phyloP scores from a whole-genome alignment of 1,140 invertebrate species.

The Monochamus saltuarius region DNA sequence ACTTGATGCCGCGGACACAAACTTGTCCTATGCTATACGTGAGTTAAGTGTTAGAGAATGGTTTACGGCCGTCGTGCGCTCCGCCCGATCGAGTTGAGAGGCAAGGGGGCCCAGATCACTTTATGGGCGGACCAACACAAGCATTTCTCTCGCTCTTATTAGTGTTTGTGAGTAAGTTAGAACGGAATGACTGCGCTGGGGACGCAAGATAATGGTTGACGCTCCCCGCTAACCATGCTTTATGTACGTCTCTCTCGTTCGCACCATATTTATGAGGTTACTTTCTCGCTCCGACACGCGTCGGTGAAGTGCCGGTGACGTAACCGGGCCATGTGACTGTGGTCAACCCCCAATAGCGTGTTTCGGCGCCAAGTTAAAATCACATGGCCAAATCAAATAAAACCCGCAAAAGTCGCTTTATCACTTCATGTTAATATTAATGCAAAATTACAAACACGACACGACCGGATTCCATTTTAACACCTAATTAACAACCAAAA shows the following conservation, averaged over 20 bases:
- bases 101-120: slow-evolving; percentile 41
- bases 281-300: slow-evolving; percentile 43
- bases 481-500: slow-evolving; percentile 28
- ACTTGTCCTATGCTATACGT: slow-evolving; percentile 52
- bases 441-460: slow-evolving; percentile 21
- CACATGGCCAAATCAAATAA: slow-evolving; percentile 25
- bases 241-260: slow-evolving; percentile 53
- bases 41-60: slow-evolving; percentile 53
- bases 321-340: slow-evolving; percentile 49
- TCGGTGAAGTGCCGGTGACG: slow-evolving; percentile 41
- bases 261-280: slow-evolving; percentile 51
- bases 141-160: slow-evolving; percentile 28
- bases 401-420: neutral
- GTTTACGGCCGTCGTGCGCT: slow-evolving; percentile 47
- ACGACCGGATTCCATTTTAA: slow-evolving; percentile 28
- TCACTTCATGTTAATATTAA: slow-evolving; percentile 2
- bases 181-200: slow-evolving; percentile 37
- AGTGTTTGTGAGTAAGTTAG: slow-evolving; percentile 1
- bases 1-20: slow-evolving; percentile 40
- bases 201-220: slow-evolving; percentile 53
- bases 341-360: slow-evolving; percentile 44
- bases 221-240: slow-evolving; percentile 54
- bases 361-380: slow-evolving; percentile 45
- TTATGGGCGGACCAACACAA: slow-evolving; percentile 51
- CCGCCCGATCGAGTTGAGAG: slow-evolving; percentile 42